Percentiles rank a stretch among this genome's conserved stretches.
phyloP scores from a whole-genome alignment of 2,797 vertebrate species.

The Ispidina lecontei region DNA sequence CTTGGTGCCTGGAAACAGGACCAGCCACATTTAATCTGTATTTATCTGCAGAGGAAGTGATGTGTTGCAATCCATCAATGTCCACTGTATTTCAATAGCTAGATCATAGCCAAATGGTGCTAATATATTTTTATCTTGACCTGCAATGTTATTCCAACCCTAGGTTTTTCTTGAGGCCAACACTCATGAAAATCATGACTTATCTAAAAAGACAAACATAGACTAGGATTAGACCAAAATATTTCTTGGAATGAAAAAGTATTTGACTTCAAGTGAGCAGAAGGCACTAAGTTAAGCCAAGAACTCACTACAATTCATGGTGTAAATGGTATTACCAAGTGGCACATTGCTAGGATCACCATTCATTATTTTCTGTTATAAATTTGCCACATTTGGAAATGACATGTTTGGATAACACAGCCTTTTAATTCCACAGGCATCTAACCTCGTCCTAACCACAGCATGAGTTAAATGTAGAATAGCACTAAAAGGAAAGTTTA shows the following conservation, averaged over 20 bases:
- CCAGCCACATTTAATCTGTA: neutral
- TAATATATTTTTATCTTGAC: neutral
- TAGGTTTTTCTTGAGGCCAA: neutral
- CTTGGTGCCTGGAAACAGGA: neutral
- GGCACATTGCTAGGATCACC: conserved; percentile 1
- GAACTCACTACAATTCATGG: neutral
- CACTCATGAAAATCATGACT: neutral
- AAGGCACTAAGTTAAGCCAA: conserved; percentile 14
- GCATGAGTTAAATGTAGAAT: neutral
- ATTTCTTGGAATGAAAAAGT: neutral
- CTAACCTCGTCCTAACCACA: neutral
- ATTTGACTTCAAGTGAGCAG: neutral
- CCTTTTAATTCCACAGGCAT: neutral
- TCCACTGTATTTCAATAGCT: neutral
- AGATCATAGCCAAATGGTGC: neutral
- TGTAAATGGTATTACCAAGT: neutral
- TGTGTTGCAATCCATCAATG: neutral
- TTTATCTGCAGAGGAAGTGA: neutral
- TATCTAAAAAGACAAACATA: neutral
- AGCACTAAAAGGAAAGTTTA: neutral
- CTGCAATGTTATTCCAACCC: neutral
- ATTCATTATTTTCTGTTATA: neutral
- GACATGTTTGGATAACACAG: neutral
- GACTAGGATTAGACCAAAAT: neutral
- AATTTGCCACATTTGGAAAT: conserved; percentile 16